Percentiles rank a stretch among this genome's conserved stretches.
These are phyloP conservation scores for Platalea minor DNA, from an alignment of 2,797 vertebrate genomes.

Conservation along the genomic window DNA sequence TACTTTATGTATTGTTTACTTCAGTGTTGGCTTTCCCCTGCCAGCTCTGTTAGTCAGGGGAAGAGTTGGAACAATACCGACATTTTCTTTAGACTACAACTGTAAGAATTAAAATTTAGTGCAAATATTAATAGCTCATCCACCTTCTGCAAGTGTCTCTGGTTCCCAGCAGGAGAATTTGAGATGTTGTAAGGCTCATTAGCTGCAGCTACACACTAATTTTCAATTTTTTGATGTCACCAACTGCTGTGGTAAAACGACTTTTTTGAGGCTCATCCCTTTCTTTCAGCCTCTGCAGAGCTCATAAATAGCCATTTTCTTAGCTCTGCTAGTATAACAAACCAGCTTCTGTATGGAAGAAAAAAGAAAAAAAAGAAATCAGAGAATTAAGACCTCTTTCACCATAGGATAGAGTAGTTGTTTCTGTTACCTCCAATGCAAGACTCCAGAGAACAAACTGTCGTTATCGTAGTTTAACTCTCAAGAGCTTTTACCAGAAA, in stretches of 20 bases:
- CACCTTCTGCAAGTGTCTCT: not conserved
- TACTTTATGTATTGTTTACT: not conserved
- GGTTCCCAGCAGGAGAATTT: not conserved
- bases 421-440: not conserved
- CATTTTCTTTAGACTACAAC: not conserved
- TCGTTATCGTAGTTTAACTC: not conserved
- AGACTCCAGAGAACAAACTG: not conserved
- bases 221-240: not conserved
- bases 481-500: not conserved
- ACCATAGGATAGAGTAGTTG: not conserved
- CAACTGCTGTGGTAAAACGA: not conserved
- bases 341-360: not conserved
- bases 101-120: not conserved
- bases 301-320: not conserved
- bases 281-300: not conserved
- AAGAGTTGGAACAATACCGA: fast-evolving
- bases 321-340: not conserved
- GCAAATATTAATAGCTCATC: not conserved
- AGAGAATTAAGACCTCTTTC: not conserved
- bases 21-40: not conserved
- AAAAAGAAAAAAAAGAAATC: not conserved
- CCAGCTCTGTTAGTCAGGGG: not conserved
- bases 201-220: not conserved
- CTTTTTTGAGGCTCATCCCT: not conserved
- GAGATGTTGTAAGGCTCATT: not conserved